phyloP scores from a whole-genome alignment of 2,888 invertebrate species.

The Microplitis manilae region DNA sequence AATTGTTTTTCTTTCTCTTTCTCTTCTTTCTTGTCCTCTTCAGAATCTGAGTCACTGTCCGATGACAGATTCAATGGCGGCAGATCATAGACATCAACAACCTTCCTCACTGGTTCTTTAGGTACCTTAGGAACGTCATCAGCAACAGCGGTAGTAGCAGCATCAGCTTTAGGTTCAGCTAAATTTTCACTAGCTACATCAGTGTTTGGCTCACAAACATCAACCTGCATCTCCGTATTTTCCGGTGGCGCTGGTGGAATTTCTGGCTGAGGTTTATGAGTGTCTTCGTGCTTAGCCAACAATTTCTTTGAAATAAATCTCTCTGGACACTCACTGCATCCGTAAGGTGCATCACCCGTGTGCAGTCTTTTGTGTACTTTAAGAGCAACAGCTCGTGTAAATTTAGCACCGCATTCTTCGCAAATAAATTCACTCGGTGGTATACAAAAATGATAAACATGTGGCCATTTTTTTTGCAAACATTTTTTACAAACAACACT shows the following conservation, averaged over 20 bases:
- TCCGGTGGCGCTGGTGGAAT: conserved; percentile 15
- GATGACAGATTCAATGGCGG: conserved; percentile 86
- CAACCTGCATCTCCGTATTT: conserved; percentile 45
- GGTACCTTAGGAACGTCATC: conserved; percentile 61
- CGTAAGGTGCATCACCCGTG: conserved; percentile 80
- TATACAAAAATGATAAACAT: conserved; percentile 91
- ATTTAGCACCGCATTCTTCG: conserved; percentile 85
- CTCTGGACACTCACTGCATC: conserved; percentile 83
- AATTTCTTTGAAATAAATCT: conserved; percentile 88
- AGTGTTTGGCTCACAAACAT: conserved; percentile 56
- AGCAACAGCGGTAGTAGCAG: conserved; percentile 38
- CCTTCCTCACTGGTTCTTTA: conserved; percentile 70
- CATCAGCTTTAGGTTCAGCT: conserved; percentile 41
- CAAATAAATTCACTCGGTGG: conserved; percentile 85
- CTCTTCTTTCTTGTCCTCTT: conserved; percentile 62
- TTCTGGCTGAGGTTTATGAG: conserved; percentile 73
- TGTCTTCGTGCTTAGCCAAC: conserved; percentile 79
- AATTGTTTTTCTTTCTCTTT: conserved; percentile 59
- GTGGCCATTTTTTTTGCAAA: conserved; percentile 92
- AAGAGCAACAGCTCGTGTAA: conserved; percentile 83
- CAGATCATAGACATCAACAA: conserved; percentile 80
- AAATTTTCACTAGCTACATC: conserved; percentile 43
- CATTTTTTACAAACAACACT: conserved; percentile 89
- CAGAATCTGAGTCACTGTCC: conserved; percentile 86
- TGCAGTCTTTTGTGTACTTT: conserved; percentile 90